Percentiles rank a stretch among this genome's conserved stretches.
Conservation (phyloP, 2,113 vertebrate species). For the Cryptotis parvus region DNA sequence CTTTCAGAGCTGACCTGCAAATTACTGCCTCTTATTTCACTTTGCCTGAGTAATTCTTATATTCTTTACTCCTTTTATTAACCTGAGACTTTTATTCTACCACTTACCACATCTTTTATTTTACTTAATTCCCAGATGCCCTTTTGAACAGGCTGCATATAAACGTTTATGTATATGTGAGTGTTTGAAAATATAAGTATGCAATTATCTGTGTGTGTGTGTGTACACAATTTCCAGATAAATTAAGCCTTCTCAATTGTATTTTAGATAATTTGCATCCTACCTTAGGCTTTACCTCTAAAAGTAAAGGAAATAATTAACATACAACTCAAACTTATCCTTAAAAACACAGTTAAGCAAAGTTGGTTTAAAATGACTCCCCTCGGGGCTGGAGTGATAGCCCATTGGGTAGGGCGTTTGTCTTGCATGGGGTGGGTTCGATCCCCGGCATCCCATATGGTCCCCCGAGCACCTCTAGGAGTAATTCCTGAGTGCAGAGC, state of each 20-base stretch:
- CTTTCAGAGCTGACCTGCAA: neutral
- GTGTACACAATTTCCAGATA: neutral
- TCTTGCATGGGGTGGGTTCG: too few species aligned
- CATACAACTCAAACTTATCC: neutral
- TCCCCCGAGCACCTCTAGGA: too few species aligned
- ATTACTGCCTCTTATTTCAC: neutral
- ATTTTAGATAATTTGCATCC: neutral
- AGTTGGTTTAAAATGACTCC: neutral
- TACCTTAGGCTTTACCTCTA: neutral
- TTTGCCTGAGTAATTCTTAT: neutral
- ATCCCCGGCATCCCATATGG: too few species aligned
- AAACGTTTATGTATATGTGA: too few species aligned
- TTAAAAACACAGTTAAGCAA: neutral
- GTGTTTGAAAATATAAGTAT: too few species aligned
- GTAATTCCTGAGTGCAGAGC: too few species aligned
- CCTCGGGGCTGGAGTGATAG: too few species aligned
- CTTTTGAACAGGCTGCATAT: neutral
- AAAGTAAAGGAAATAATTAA: slow-evolving; percentile 6
- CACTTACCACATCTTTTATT: neutral
- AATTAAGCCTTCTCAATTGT: neutral
- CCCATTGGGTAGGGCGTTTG: too few species aligned
- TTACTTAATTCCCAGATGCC: neutral
- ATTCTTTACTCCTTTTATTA: neutral
- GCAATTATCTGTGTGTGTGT: too few species aligned
- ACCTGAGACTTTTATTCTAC: neutral